These are phyloP conservation scores for Ovibos moschatus DNA, from an alignment of 2,113 vertebrate species.

Conservation along the genomic window DNA sequence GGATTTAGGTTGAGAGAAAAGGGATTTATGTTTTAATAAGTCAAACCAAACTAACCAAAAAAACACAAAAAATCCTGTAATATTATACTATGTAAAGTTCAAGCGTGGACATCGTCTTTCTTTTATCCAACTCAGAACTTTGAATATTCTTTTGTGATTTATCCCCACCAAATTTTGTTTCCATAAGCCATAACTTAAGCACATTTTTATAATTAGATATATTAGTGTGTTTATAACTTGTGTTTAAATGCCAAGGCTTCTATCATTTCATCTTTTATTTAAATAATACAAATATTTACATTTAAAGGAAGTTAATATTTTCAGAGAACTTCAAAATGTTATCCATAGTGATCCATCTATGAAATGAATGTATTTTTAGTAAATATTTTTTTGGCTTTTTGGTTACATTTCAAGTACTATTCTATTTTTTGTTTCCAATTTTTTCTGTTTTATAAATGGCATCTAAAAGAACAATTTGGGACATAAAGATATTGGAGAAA, in stretches of 20 bases:
- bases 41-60: not conserved
- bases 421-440: not conserved
- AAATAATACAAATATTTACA: not conserved
- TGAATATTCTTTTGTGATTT: not conserved
- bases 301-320: not conserved
- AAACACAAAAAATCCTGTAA: not conserved
- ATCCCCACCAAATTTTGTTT: not conserved
- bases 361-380: not conserved
- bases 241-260: not conserved
- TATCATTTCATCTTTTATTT: not conserved
- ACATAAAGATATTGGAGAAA: not conserved
- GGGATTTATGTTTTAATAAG: not conserved
- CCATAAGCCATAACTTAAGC: not conserved
- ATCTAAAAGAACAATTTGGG: not conserved
- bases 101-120: not conserved
- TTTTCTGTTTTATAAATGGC: not conserved
- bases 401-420: not conserved
- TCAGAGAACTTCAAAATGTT: not conserved
- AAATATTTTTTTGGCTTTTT: not conserved
- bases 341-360: not conserved
- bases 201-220: not conserved
- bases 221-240: not conserved
- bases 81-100: not conserved
- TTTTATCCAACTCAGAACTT: not conserved
- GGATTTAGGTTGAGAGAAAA: not conserved